A percentile compares a stretch with the other conserved stretches of the same genome.
phyloP scores from a whole-genome alignment of 2,797 vertebrate species.

The Poecile montanus region DNA sequence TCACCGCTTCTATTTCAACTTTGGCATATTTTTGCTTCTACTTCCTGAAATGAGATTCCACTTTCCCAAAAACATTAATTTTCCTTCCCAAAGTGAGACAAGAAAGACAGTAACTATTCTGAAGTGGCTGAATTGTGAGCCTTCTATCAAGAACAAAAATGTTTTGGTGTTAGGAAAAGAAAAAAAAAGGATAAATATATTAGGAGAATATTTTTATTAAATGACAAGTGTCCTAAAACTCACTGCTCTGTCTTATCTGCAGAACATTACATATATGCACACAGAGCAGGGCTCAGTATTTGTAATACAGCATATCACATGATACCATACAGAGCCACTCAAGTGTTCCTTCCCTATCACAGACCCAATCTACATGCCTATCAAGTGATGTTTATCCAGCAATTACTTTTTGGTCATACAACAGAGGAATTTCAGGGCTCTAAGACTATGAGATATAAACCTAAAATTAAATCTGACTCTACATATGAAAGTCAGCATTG shows the following conservation, averaged over 20 bases:
- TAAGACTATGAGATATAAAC: background rate
- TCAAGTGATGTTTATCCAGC: constrained; percentile 20
- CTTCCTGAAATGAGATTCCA: constrained; percentile 24
- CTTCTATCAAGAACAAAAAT: background rate
- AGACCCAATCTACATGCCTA: background rate
- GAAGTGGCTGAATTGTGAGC: background rate
- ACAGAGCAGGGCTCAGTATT: background rate
- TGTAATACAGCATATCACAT: background rate
- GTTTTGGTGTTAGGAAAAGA: background rate
- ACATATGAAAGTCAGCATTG: background rate
- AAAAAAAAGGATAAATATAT: background rate
- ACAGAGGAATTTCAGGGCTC: background rate
- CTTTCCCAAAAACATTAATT: background rate
- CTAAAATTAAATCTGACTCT: background rate
- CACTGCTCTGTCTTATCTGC: background rate
- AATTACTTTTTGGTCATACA: constrained; percentile 1
- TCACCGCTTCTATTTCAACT: background rate
- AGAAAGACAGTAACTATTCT: background rate
- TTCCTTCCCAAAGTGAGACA: background rate
- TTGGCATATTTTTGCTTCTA: background rate
- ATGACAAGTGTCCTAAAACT: background rate
- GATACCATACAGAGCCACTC: background rate
- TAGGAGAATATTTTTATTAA: background rate
- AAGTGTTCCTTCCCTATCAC: background rate
- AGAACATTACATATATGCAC: background rate